Evolutionary conservation across 1,140 invertebrate species (phyloP).

Genomic region (Trichonephila inaurata): DNA sequence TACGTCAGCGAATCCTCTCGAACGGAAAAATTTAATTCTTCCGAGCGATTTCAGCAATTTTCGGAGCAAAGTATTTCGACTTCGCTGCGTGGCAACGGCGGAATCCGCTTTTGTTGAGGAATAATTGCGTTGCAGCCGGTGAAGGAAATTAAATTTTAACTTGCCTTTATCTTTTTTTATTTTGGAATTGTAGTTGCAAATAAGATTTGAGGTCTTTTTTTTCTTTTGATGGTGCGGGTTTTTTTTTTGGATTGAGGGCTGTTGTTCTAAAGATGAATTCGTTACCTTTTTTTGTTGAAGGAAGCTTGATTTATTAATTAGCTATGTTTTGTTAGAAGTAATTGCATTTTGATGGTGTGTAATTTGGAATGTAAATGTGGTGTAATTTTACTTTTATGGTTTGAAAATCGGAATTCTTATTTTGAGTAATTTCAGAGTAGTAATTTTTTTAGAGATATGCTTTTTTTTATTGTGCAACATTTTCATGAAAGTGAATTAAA

Average conservation of each 20-base stretch:
- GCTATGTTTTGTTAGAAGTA: too few species aligned
- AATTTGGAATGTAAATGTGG: too few species aligned
- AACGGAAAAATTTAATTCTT: background rate
- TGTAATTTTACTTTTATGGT: too few species aligned
- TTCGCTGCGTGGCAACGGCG: background rate
- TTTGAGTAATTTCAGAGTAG: too few species aligned
- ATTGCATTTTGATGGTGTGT: too few species aligned
- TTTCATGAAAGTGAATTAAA: too few species aligned
- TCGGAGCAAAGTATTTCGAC: background rate
- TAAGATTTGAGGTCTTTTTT: background rate
- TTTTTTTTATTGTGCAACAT: too few species aligned
- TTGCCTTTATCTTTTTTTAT: background rate
- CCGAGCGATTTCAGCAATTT: background rate
- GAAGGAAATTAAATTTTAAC: background rate
- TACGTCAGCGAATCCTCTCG: background rate
- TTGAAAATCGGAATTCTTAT: too few species aligned
- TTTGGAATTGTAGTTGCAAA: background rate
- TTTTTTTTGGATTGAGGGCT: background rate
- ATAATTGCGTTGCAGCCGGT: background rate
- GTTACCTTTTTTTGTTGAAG: too few species aligned
- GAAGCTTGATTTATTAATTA: too few species aligned
- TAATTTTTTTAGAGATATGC: too few species aligned
- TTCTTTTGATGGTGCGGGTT: background rate
- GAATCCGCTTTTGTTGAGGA: background rate
- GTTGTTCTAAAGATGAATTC: too few species aligned